Evolutionary conservation across 1,140 invertebrate species (phyloP).

Genomic region (Drosophila ironensis): DNA sequence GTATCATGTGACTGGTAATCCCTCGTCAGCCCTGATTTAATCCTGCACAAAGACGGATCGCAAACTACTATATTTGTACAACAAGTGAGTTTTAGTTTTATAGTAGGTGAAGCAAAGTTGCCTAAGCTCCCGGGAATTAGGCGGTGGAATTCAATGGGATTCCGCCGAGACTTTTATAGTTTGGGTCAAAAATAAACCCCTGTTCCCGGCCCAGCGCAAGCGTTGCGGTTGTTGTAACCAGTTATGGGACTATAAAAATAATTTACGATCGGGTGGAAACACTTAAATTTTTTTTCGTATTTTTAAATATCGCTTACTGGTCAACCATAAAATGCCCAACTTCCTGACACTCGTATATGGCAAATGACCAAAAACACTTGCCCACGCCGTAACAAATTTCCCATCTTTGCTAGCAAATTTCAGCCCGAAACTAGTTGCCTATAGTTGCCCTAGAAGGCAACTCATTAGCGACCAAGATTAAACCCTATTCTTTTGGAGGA

Average conservation of each 20-base stretch:
- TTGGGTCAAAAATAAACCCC: too few species aligned
- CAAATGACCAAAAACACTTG: neutral
- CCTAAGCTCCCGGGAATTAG: neutral
- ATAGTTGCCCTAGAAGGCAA: slow-evolving; percentile 34
- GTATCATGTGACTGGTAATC: slow-evolving; percentile 20
- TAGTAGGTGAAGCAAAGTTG: neutral
- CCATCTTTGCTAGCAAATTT: neutral
- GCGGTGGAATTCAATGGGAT: neutral
- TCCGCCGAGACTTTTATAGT: too few species aligned
- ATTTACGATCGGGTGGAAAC: neutral
- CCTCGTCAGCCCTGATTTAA: slow-evolving; percentile 6
- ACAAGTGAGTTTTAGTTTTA: neutral
- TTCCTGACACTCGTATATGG: neutral
- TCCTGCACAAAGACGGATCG: neutral
- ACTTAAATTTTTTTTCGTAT: too few species aligned
- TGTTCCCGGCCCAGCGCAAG: too few species aligned
- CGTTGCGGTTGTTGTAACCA: too few species aligned
- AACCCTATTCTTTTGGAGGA: neutral
- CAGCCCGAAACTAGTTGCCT: neutral
- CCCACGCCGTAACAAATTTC: neutral
- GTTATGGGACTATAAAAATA: neutral
- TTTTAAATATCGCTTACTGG: neutral
- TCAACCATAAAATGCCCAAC: neutral
- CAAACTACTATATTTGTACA: neutral
- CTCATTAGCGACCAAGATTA: slow-evolving; percentile 46